Percentiles rank a stretch among this genome's conserved stretches.
phyloP scores from a whole-genome alignment of 2,797 vertebrate genomes.

The Xenops minutus region DNA sequence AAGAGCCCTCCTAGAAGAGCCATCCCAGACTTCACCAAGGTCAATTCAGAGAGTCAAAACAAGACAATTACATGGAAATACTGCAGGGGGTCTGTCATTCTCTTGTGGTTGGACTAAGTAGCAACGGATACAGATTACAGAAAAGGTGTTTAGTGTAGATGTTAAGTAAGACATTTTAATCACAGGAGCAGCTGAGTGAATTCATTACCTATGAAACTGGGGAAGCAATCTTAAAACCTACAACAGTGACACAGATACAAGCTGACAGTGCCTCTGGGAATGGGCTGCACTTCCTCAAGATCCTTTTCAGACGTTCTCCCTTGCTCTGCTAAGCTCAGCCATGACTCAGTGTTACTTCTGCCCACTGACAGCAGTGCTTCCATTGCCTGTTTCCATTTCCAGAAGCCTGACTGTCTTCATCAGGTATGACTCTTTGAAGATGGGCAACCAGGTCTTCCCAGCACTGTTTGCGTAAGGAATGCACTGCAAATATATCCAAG shows the following conservation, averaged over 20 bases:
- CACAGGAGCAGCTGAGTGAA: not conserved
- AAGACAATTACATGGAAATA: not conserved
- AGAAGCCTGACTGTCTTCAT: not conserved
- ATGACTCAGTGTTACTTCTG: not conserved
- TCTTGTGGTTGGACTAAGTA: not conserved
- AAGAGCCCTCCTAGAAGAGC: not conserved
- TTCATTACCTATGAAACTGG: not conserved
- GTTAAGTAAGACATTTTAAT: not conserved
- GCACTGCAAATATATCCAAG: not conserved
- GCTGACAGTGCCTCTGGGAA: not conserved
- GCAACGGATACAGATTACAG: not conserved
- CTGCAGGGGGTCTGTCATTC: not conserved
- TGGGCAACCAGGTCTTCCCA: not conserved
- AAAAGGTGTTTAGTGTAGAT: not conserved
- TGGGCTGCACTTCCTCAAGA: not conserved
- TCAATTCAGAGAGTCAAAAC: not conserved
- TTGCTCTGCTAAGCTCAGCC: not conserved
- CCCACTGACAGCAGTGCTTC: not conserved
- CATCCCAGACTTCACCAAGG: not conserved
- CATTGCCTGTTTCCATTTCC: not conserved
- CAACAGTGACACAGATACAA: not conserved
- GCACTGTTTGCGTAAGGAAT: not conserved
- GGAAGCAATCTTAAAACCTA: not conserved
- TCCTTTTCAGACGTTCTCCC: not conserved
- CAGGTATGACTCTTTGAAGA: not conserved